phyloP scores from a whole-genome alignment of 1,140 invertebrate species.

The Drosophila rhopaloa region DNA sequence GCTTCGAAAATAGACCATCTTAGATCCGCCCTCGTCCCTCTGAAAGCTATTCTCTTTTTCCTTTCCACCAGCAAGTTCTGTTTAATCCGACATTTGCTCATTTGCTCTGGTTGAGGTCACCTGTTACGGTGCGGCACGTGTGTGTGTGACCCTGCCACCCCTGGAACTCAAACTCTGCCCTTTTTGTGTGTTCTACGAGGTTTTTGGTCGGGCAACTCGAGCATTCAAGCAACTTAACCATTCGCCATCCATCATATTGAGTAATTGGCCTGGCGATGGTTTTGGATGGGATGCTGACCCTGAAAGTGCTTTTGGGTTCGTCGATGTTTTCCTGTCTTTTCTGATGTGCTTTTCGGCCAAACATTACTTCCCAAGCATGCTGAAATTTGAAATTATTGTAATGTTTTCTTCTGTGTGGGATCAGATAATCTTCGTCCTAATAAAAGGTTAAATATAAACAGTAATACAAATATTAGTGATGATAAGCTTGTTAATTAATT shows the following conservation, averaged over 20 bases:
- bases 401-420: too few species aligned
- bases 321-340: neutral
- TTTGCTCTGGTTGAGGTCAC: constrained; percentile 57
- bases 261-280: constrained; percentile 39
- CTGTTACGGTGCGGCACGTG: constrained; percentile 26
- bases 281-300: constrained; percentile 12
- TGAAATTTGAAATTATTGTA: too few species aligned
- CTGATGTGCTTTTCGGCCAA: neutral
- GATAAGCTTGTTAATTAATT: too few species aligned
- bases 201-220: constrained; percentile 14
- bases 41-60: constrained; percentile 12
- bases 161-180: too few species aligned
- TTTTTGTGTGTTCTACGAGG: neutral
- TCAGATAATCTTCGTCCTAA: too few species aligned
- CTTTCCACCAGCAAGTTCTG: constrained; percentile 31
- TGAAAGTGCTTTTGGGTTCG: constrained; percentile 1
- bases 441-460: too few species aligned
- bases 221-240: constrained; percentile 13
- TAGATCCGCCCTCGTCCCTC: neutral
- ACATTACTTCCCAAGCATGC: neutral
- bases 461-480: too few species aligned
- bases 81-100: constrained; percentile 53
- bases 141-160: constrained; percentile 1
- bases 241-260: constrained; percentile 45
- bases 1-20: constrained; percentile 5